Evolutionary conservation across 2,113 vertebrate genomes (phyloP), one percentile per base, ranked within the genome.

Genomic region (Petaurus breviceps): DNA sequence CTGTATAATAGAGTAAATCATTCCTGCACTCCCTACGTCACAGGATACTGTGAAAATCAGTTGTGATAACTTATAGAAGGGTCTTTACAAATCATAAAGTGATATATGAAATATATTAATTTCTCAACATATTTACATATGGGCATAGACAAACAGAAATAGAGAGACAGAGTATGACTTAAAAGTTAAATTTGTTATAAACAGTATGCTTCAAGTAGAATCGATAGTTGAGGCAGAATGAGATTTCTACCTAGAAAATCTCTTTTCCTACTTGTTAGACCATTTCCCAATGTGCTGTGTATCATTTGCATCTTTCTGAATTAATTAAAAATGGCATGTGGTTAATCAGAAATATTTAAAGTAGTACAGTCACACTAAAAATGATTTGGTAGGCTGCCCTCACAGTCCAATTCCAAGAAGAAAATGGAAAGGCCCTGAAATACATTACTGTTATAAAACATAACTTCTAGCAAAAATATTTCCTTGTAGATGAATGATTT

Each of bases 191-290:
- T n/a, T 23, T 49, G 26, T 52, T 95, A 84, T 31, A 91, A 37
- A 53, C 0, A 90, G 22, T 92, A 89, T 53, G 54, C 43, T 94
- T 93, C 54, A 91, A 90, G 55, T 37, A 16, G 91, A 91, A 14
- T 61, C 52, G 94, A 54, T 6, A 51, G 49, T 53, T 95, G 37
- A 94, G 24, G 61, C 89, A 96, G 57, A 96, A 92, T 94, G 50
- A 51, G 31, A 50, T 92, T 91, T 90, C 61, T 51, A 68, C 55
- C 0, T 84, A 4, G 43, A 43, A 84, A n/a, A 84, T 43, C 8
- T 22, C 19, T 84, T 84, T 84, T 84, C 68, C 68, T 84, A 43
- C n/a, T 84, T 6, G 3, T 8, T 43, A 84, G 68, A 84, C 31
- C 46, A 53, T 84, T 26, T 92, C 92, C 14, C 16, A n/a, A 43